Percentiles rank a stretch among this genome's conserved stretches.
These are phyloP conservation scores for Hydrozoanthus tunicans DNA, from an alignment of 64 coral and sea anemone genomes.

Conservation along the genomic window DNA sequence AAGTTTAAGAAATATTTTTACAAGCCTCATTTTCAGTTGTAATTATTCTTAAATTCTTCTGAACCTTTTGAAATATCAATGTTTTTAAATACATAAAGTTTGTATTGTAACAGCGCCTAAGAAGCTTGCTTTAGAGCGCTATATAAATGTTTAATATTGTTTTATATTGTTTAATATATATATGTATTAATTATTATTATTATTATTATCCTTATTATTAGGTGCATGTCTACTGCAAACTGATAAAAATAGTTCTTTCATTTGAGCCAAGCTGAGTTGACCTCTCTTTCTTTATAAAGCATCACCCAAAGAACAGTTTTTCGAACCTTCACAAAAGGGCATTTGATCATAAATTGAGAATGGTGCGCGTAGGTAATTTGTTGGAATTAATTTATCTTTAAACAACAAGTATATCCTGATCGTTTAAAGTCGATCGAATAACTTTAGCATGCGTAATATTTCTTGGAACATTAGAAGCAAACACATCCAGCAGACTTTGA, in stretches of 20 bases:
- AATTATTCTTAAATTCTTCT: too few relatives aligned
- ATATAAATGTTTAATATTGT: too few relatives aligned
- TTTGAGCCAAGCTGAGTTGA: neutral
- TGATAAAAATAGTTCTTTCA: neutral
- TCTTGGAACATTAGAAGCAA: neutral
- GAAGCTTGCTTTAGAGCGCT: too few relatives aligned
- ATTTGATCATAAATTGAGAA: constrained; percentile 2
- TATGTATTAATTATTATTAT: too few relatives aligned
- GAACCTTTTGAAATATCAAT: too few relatives aligned
- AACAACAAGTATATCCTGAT: constrained; percentile 42
- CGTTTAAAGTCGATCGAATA: constrained; percentile 24
- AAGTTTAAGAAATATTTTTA: too few relatives aligned
- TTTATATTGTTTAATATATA: too few relatives aligned
- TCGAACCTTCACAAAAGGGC: neutral
- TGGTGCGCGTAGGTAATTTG: constrained; percentile 18
- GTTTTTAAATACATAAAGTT: too few relatives aligned
- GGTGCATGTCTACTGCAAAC: neutral
- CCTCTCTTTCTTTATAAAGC: neutral
- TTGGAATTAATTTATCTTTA: constrained; percentile 28
- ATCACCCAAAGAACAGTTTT: neutral
- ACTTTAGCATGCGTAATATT: constrained; percentile 35
- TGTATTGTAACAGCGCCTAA: too few relatives aligned
- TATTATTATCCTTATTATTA: neutral
- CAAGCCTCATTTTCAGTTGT: too few relatives aligned
- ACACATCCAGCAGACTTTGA: neutral